Evolutionary conservation across 1,140 invertebrate genomes (phyloP), one percentile per base, ranked within the genome.

Genomic region (Mesaphorura yosii): DNA sequence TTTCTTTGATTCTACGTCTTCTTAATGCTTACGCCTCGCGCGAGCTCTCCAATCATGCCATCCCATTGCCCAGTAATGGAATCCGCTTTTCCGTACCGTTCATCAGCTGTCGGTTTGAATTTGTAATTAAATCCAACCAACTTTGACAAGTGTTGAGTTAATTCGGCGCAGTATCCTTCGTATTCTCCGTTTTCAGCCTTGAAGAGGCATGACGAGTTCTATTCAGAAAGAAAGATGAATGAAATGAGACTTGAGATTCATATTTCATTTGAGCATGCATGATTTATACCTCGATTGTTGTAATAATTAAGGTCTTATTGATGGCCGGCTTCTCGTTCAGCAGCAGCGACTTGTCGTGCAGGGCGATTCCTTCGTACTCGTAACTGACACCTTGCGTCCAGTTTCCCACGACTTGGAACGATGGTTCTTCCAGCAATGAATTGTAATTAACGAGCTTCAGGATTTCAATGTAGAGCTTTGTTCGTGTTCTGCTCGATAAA

Each of bases 11-110:
- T 28, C 19, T 52, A 20, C 17, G 27, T 34, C 15, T 17, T n/a
- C n/a, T n/a, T n/a, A n/a, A n/a, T n/a, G 48, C 51, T 47, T 57
- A 62, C 60, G 14, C 60, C 55, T 41, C 60, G 40, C 12, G 55
- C 52, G 20, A 62, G 23, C 42, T 62, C 60, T 14, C 60, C 60
- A 22, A 62, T 59, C 51, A 62, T 55, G n/a, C 60, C 60, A 45
- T 62, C 57, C 60, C 60, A 62, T 23, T 56, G 50, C 1, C 57
- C 55, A 7, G 58, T 60, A 1, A 57, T 20, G 22, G 54, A 38
- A 40, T 58, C 56, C 10, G 48, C 51, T 40, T 55, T 53, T 15
- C 60, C 60, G 41, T 62, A 62, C 7, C 53, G 31, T 27, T 52
- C 54, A 44, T 62, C 60, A 31, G 38, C 19, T n/a, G 55, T 54